Conservation (phyloP, 2,797 vertebrate species). For the Coilia nasus region DNA sequence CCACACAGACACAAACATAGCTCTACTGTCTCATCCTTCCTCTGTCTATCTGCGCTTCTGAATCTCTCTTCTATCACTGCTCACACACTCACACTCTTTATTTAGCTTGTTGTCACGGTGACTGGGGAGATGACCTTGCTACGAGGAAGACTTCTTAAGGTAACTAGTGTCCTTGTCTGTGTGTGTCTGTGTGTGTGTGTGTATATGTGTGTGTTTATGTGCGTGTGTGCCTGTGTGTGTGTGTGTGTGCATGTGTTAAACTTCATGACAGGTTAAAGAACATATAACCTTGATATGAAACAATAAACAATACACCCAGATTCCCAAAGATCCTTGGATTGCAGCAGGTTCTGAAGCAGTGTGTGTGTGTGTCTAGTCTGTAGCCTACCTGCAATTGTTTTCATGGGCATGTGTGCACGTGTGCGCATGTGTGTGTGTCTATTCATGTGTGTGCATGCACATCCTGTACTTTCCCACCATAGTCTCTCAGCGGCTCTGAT, state of each 20-base stretch:
- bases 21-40: too few relatives aligned
- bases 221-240: not conserved
- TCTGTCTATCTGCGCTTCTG: not conserved
- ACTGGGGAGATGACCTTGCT: constrained; percentile 35
- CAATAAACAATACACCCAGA: constrained; percentile 44
- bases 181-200: not conserved
- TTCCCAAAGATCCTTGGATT: constrained; percentile 27
- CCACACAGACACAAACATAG: too few relatives aligned
- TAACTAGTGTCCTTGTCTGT: not conserved
- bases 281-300: constrained; percentile 49
- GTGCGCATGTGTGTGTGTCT: not conserved
- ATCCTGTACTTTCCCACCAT: constrained; percentile 19
- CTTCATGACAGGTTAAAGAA: constrained; percentile 23
- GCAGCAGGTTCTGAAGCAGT: constrained; percentile 48
- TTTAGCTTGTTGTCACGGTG: constrained; percentile 40
- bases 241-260: not conserved
- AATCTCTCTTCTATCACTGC: not conserved
- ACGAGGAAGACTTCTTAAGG: constrained; percentile 35
- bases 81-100: constrained; percentile 29
- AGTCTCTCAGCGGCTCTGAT: not conserved
- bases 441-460: not conserved
- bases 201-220: constrained; percentile 5
- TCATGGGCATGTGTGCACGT: not conserved
- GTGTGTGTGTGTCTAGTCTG: not conserved
- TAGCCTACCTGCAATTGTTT: not conserved